Percentiles rank a stretch among this genome's conserved stretches.
phyloP scores from a whole-genome alignment of 2,888 invertebrate species.

The Palloptera scutellata region DNA sequence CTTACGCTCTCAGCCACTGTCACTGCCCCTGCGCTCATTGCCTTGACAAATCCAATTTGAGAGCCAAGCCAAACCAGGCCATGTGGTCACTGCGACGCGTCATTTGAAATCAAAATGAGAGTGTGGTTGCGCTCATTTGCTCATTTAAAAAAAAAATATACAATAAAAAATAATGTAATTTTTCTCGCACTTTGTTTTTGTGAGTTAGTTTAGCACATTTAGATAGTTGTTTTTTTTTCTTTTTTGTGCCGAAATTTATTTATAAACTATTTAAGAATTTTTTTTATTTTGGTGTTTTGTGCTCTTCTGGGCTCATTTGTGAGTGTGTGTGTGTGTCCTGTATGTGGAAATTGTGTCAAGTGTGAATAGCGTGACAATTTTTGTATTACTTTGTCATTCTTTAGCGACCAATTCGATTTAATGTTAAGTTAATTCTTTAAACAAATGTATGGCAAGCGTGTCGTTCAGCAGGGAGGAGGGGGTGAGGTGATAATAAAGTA shows the following conservation, averaged over 20 bases:
- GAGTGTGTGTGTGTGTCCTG: slow-evolving; percentile 2
- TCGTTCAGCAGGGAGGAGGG: no score
- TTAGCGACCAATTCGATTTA: no score
- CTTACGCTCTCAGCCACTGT: no score
- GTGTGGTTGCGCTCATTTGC: no score
- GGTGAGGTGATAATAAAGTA: no score
- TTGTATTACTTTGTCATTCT: no score
- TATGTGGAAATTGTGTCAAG: slow-evolving; percentile 29
- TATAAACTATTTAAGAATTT: background rate
- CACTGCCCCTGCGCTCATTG: background rate
- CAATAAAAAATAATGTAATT: no score
- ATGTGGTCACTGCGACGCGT: background rate
- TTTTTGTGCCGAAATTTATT: background rate
- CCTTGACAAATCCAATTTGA: background rate
- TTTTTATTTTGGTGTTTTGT: background rate
- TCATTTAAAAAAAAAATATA: no score
- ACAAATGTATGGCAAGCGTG: no score
- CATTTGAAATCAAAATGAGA: background rate
- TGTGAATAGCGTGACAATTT: slow-evolving; percentile 1
- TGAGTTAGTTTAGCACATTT: background rate
- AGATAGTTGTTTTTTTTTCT: background rate
- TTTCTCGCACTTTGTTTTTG: no score
- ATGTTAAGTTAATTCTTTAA: no score
- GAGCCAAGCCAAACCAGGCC: background rate
- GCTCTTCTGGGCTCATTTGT: no score